phyloP scores from a whole-genome alignment of 1,140 invertebrate genomes.

The Ceratina australensis region DNA sequence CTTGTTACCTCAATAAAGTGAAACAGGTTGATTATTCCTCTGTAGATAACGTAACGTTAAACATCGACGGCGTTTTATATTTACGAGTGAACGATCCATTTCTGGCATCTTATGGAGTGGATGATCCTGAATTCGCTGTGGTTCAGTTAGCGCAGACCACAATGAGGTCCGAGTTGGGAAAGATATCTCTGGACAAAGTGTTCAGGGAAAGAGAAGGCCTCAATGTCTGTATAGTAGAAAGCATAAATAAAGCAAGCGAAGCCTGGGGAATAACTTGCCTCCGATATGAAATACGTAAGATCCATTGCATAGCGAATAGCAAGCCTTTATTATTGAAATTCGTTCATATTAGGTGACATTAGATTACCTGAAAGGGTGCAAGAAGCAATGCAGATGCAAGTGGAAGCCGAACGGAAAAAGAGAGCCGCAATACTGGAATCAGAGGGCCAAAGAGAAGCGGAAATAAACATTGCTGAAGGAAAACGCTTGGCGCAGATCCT shows the following conservation, averaged over 20 bases:
- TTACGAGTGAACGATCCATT: constrained; percentile 96
- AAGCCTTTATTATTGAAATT: background rate
- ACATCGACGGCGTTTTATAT: constrained; percentile 98
- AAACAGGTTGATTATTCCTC: constrained; percentile 42
- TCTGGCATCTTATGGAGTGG: constrained; percentile 97
- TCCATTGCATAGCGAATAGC: background rate
- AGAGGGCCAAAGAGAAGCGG: constrained; percentile 95
- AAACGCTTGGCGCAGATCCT: constrained; percentile 95
- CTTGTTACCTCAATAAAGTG: background rate
- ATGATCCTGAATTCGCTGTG: constrained; percentile 99
- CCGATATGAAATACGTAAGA: constrained; percentile 98
- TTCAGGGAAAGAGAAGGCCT: constrained; percentile 97
- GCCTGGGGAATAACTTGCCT: constrained; percentile 99
- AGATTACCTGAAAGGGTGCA: constrained; percentile 95
- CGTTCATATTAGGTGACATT: constrained; percentile 88
- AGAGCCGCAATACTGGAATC: constrained; percentile 98
- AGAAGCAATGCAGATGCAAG: constrained; percentile 99
- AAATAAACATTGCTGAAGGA: constrained; percentile 99
- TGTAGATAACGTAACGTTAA: constrained; percentile 96
- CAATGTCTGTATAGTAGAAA: constrained; percentile 97
- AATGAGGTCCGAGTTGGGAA: constrained; percentile 99
- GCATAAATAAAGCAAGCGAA: constrained; percentile 98
- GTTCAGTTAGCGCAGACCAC: constrained; percentile 99
- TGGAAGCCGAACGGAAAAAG: constrained; percentile 98
- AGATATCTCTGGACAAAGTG: constrained; percentile 98